Evolutionary conservation across 1,140 invertebrate species (phyloP), one percentile per base, ranked within the genome.

Genomic region (Microplitis mediator): DNA sequence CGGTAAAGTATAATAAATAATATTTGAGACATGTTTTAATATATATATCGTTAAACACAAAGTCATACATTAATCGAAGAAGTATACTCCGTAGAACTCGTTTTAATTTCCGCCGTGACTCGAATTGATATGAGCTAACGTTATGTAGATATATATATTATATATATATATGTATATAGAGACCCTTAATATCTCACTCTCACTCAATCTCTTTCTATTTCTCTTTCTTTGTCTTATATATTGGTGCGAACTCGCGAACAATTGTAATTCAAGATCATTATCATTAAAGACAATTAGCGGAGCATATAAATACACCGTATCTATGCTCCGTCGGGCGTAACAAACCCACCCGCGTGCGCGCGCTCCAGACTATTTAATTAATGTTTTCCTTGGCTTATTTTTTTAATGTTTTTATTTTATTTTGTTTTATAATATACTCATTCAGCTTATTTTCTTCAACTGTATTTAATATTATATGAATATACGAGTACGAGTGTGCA

Each of bases 211-310:
- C 23, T 23, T 23, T 23, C 23, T 23, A 23, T 23, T 23, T 23
- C 56, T 58, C 68, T 60, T 51, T 51, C 60, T 35, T 34, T 36
- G 56, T 70, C 62, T 73, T 63, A 50, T 72, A 78, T 77, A 72
- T 79, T 79, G 75, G 79, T 77, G 77, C 79, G 77, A 82, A 81
- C 80, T 81, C 81, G 78, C 78, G 82, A 85, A 83, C 69, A 75
- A 75, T 75, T 75, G 83, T 85, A 85, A 85, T 83, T 83, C 82
- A 84, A 84, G 85, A 86, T 86, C 76, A 75, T 85, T 86, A 86
- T 86, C 85, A 75, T 70, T 74, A 78, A 76, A 85, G 85, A 87
- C 85, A 87, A 87, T 86, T 87, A 87, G 82, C 85, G 74, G 79
- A 77, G 84, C 83, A 82, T 84, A 86, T 84, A 86, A 86, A 86